Evolutionary conservation across 2,113 vertebrate genomes (phyloP), one percentile per base, ranked within the genome.

Genomic region (Hypocryptadius cinnamomeus): DNA sequence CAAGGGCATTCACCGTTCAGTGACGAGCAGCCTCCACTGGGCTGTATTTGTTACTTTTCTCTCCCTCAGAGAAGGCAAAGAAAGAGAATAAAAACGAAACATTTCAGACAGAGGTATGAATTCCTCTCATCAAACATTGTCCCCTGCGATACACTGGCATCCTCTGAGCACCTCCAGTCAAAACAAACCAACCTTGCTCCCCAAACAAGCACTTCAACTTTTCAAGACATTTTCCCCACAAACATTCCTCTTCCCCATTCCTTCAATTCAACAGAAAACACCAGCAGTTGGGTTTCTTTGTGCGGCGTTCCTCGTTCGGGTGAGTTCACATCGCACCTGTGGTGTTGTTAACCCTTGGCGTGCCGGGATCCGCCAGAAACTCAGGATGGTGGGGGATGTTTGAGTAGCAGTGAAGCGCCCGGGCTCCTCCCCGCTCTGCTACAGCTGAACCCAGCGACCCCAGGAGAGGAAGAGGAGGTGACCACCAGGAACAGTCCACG

Each of bases 401-500:
- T 18, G 23, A 48, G n/a, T 0, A 11, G 13, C 47, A 70, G 19
- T 13, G 39, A 64, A 35, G 25, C 3, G n/a, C n/a, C n/a, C n/a
- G 12, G 13, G 9, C 8, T 17, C 19, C n/a, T 56, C 22, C 20
- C 8, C 28, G 33, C 27, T 39, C 15, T 17, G 69, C 31, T 42
- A 39, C 12, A 27, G 51, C 21, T 30, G 65, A 69, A 19, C n/a
- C 10, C 30, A 5, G 40, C 6, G 61, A 59, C 4, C 3, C 9
- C 33, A 24, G 60, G 79, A 44, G n/a, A 65, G 65, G 56, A 42
- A 28, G 11, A 87, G 20, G 13, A 22, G 6, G 16, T 3, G 19
- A 45, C n/a, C 11, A 7, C 16, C 30, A 2, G n/a, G 54, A 61
- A 4, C 1, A 40, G 2, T 1, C 14, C 54, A 1, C 2, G 40